Base-by-base conservation (phyloP, 1,140 invertebrate species). In the Drosophila miranda region DNA sequence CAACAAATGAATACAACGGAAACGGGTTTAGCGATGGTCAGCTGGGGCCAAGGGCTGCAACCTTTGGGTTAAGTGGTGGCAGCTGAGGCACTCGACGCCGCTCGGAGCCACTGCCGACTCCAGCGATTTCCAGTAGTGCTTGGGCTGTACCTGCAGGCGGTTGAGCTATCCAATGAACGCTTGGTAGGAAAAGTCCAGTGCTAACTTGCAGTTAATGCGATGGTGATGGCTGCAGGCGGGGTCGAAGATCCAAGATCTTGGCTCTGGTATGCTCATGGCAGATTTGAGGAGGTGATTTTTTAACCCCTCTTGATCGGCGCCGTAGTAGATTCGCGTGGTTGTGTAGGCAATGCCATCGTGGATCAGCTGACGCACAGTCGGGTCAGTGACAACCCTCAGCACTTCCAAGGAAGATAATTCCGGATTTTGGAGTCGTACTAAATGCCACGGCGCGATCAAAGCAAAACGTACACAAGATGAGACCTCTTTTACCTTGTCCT, bases 301-400 rank as follows among this genome's bases (percentile, higher is more conserved):
- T 4, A 83, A 83, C 3, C 51, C 79, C 13, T 75, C 61, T 2
- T 58, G 54, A 68, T 83, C 71, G 14, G 34, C 0, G 21, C 71
- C 75, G 21, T 72, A 83, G 38, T 60, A 83, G 0, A 83, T 44
- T 0, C 80, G 58, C 6, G 75, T 59, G 13, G 71, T 82, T 0
- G 80, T 83, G 21, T 75, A 83, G 2, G 75, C 75, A 46, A 83
- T 75, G 19, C 80, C 79, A 11, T 82, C 62, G 16, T 83, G 71
- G 13, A 83, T 34, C 2, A 42, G 52, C 44, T 83, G 64, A 1
- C 68, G 34, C 26, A 83, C 80, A 2, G 53, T 52, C 0, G 59
- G n/a, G 6, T 55, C 30, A 3, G 49, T 11, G 6, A 26, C 23
- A 5, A 83, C 59, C 9, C 62, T 61, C 9, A 44, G 41, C 2